Evolutionary conservation across 2,113 vertebrate genomes (phyloP), one percentile per base, ranked within the genome.

Genomic region (Hyperoodon ampullatus): DNA sequence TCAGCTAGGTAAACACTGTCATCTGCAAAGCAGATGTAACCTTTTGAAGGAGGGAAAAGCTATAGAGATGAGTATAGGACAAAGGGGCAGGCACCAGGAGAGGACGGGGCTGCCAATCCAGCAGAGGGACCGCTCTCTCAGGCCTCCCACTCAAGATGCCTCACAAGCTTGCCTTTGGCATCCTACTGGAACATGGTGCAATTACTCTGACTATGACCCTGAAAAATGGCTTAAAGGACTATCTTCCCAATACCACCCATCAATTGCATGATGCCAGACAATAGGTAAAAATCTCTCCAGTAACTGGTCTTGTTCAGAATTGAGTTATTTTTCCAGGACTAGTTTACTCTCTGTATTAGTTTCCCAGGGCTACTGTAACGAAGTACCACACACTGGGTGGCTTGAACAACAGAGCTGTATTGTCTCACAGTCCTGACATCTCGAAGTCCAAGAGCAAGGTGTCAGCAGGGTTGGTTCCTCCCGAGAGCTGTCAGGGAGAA

Each of bases 281-380:
- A 42, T 23, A 84, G 15, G 53, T 53, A 18, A 74, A 84, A 95
- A 65, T 86, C 68, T 87, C 72, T 92, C 55, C 33, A 47, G 58
- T 35, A 74, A 47, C 60, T 65, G 61, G 19, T 47, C 42, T 87
- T 70, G n/a, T 30, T 66, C 60, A 58, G 71, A n/a, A 90, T 3
- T 70, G 33, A 91, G 81, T 94, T 88, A 60, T 53, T 96, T 93
- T 93, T 84, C 83, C 85, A 4, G 28, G 68, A 66, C 74, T 53
- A 82, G 47, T 72, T 94, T 63, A 18, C 35, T 13, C 12, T 14
- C n/a, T 81, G 2, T 26, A 14, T 44, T 78, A 74, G 47, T 39
- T 91, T 96, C 68, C 68, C 13, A 42, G 47, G 44, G 12, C 39
- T 63, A 19, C 66, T 24, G 11, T 53, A 24, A 77, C 19, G 50